A percentile compares a stretch with the other conserved stretches of the same genome.
phyloP scores from a whole-genome alignment of 2,888 invertebrate genomes.

The Panzeria rudis region DNA sequence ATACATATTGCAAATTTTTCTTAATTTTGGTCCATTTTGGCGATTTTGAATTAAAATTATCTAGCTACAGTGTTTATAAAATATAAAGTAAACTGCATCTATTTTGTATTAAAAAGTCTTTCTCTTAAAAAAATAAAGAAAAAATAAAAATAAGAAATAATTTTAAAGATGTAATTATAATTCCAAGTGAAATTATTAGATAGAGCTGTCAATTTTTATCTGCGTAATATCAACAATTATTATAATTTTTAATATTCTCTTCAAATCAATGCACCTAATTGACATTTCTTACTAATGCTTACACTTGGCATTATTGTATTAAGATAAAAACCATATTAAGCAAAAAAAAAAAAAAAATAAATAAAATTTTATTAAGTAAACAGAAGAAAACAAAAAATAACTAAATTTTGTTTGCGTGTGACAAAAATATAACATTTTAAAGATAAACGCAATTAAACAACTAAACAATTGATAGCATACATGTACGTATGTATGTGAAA shows the following conservation, averaged over 20 bases:
- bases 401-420: constrained; percentile 37
- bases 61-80: constrained; percentile 17
- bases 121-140: constrained; percentile 2
- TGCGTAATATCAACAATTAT: not conserved
- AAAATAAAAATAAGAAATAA: no score
- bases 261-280: constrained; percentile 4
- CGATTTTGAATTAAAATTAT: not conserved
- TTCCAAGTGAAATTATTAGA: not conserved
- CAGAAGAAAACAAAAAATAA: not conserved
- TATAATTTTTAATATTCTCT: not conserved
- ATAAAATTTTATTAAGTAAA: constrained; percentile 53
- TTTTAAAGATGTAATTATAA: constrained; percentile 4
- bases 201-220: not conserved
- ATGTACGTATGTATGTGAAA: constrained; percentile 28
- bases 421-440: constrained; percentile 22
- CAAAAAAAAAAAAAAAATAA: constrained; percentile 41
- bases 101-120: constrained; percentile 67
- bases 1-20: no score
- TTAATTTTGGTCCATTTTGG: not conserved
- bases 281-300: not conserved
- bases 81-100: constrained; percentile 37
- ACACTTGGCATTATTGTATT: constrained; percentile 2
- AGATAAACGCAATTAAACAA: constrained; percentile 39
- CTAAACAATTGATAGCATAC: constrained; percentile 15
- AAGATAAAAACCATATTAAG: constrained; percentile 27